Percentiles rank a stretch among this genome's conserved stretches.
Conservation (phyloP, 2,113 vertebrate genomes). For the Burhinus oedicnemus region DNA sequence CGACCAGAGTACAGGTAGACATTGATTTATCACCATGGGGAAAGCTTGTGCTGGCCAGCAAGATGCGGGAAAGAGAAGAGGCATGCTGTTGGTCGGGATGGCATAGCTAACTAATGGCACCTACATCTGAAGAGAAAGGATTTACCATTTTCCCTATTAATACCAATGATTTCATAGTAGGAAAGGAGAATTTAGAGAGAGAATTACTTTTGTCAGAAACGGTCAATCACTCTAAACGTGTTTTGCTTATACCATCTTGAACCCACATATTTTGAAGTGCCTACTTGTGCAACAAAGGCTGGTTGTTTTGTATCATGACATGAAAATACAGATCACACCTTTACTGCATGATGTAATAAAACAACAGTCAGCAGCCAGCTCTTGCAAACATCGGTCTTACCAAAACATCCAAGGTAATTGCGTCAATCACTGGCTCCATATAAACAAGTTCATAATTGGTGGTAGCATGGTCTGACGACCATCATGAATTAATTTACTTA, state of each 20-base stretch:
- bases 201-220: not conserved
- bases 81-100: not conserved
- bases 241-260: not conserved
- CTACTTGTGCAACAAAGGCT: not conserved
- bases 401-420: not conserved
- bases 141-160: not conserved
- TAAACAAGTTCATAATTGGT: not conserved
- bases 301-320: not conserved
- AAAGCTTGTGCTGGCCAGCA: not conserved
- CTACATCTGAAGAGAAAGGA: not conserved
- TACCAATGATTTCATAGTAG: not conserved
- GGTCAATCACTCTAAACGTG: not conserved
- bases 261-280: not conserved
- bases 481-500: not conserved
- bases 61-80: not conserved
- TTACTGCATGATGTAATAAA: not conserved
- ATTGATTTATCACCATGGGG: not conserved
- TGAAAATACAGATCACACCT: not conserved
- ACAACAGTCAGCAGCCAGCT: not conserved
- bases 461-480: fast-evolving
- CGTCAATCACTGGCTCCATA: not conserved
- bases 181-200: not conserved
- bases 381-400: not conserved
- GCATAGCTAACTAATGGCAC: not conserved
- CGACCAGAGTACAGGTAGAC: not conserved